Percentiles rank a stretch among this genome's conserved stretches.
Conservation (phyloP, 2,888 invertebrate species). For the Trissolcus brochymenae region DNA sequence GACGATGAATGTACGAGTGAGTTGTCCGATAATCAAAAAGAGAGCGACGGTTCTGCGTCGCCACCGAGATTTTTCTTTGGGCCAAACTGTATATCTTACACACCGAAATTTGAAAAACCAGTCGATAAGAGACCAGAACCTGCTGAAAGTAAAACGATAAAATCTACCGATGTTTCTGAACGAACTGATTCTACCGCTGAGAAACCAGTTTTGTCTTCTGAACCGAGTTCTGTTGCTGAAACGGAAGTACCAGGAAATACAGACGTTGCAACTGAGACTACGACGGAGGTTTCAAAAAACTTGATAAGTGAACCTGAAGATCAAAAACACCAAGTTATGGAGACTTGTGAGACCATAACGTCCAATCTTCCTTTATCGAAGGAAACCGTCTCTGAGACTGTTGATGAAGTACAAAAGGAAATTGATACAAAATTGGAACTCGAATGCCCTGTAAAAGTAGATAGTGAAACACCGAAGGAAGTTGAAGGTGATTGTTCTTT, state of each 20-base stretch:
- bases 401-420: too few relatives aligned
- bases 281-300: not conserved
- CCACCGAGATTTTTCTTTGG: slow-evolving; percentile 75
- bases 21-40: slow-evolving; percentile 7
- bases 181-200: not conserved
- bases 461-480: too few relatives aligned
- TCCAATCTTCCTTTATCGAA: too few relatives aligned
- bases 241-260: not conserved
- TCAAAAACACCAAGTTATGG: slow-evolving; percentile 24
- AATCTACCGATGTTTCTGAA: not conserved
- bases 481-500: too few relatives aligned
- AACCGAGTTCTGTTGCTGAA: too few relatives aligned
- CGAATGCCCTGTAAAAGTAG: too few relatives aligned
- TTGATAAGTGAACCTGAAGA: slow-evolving; percentile 15
- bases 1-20: slow-evolving; percentile 7
- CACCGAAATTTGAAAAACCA: slow-evolving; percentile 59
- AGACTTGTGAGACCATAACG: slow-evolving; percentile 22
- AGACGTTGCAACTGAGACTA: slow-evolving; percentile 10
- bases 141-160: not conserved
- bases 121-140: slow-evolving; percentile 22
- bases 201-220: not conserved
- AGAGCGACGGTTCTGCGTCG: slow-evolving; percentile 45
- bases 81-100: slow-evolving; percentile 73
- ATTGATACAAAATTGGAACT: too few relatives aligned
- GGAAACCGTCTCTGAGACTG: too few relatives aligned